Base-by-base conservation (phyloP, 2,797 vertebrate genomes). In the Chromobotia macracanthus region DNA sequence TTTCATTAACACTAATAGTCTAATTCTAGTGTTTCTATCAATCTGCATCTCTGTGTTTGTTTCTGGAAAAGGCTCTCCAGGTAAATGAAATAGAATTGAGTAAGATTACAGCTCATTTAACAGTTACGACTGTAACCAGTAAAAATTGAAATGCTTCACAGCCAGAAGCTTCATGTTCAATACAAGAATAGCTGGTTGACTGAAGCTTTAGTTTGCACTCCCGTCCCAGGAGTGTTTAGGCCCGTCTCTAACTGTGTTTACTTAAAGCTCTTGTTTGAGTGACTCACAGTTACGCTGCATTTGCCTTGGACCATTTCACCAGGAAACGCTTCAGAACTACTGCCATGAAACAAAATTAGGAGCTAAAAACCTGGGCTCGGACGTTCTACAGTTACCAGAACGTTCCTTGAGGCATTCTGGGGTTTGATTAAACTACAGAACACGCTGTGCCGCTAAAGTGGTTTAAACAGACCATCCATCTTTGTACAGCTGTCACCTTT, bases 381-480 rank as follows among this genome's bases (percentile, higher is more conserved):
- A 68, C 25, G 31, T 82, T 86, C 84, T 81, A 79, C 68, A 84
- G 82, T 89, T 90, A 86, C 87, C 31, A 79, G 76, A 87, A 80
- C 21, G 21, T 70, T 85, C 77, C 60, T 58, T 23, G 16, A 58
- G 55, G 81, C 75, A n/a, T 83, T 88, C 90, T 81, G 82, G 75
- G 70, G 79, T 81, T 82, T 88, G 87, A 89, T 90, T 90, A 91
- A 90, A 91, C 80, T 66, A 77, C 25, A 60, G 25, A 16, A 60
- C 85, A 88, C 64, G 63, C 84, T 12, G 80, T 86, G 86, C 84
- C 77, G 82, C 85, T 90, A 88, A 91, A 90, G 84, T 86, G 85
- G 83, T 86, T 89, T 80, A 81, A 87, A 81, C 87, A 88, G 87
- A 84, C 88, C 90, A 91, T 91, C 87, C 87, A 90, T 90, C 85